Evolutionary conservation across 2,888 invertebrate species (phyloP).

Genomic region (Brenthis hecate): DNA sequence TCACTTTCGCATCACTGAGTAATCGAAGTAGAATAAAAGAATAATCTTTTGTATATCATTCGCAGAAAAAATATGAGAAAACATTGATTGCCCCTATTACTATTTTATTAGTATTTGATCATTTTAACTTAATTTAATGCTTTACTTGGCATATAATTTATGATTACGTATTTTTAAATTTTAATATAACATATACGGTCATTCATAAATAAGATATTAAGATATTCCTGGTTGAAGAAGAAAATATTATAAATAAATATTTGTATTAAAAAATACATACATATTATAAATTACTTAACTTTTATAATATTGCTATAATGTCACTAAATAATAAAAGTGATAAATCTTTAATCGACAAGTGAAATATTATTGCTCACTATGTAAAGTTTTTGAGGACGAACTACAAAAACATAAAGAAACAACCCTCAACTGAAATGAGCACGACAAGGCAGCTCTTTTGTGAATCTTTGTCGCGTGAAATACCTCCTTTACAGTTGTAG

Average conservation of each 20-base stretch:
- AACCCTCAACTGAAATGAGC: constrained; percentile 37
- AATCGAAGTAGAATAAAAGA: constrained; percentile 13
- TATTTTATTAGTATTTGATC: too few relatives aligned
- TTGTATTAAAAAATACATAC: too few relatives aligned
- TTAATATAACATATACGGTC: too few relatives aligned
- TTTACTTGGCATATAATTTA: not conserved
- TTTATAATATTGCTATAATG: not conserved
- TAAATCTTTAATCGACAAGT: not conserved
- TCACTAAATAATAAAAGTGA: not conserved
- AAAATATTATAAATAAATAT: too few relatives aligned
- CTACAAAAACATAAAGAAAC: constrained; percentile 28
- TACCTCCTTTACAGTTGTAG: constrained; percentile 24
- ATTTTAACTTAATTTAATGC: too few relatives aligned
- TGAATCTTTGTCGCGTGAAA: constrained; percentile 37
- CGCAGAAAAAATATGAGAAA: too few relatives aligned
- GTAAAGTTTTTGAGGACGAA: constrained; percentile 23
- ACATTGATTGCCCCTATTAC: too few relatives aligned
- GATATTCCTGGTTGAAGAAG: too few relatives aligned
- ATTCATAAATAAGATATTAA: too few relatives aligned
- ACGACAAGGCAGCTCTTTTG: constrained; percentile 37
- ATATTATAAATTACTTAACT: not conserved
- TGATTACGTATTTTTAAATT: too few relatives aligned
- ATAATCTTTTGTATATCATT: not conserved
- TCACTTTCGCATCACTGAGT: constrained; percentile 35
- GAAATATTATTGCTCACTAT: constrained; percentile 10